Conservation (phyloP, 2,888 invertebrate species). For the Fabriciana adippe region DNA sequence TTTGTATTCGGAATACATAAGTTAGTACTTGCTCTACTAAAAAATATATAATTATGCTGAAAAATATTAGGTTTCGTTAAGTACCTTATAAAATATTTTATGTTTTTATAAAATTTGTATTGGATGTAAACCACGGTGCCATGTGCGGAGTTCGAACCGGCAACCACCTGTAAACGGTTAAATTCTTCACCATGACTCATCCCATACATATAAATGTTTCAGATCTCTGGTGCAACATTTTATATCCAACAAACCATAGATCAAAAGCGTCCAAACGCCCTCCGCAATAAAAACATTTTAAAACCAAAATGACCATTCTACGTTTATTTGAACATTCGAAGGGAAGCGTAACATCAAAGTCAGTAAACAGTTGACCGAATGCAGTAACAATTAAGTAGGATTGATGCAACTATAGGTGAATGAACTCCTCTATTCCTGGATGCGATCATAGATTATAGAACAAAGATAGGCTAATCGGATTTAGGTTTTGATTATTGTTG, state of each 20-base stretch:
- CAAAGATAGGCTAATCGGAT: not conserved
- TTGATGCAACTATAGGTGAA: slow-evolving; percentile 71
- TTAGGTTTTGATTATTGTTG: not conserved
- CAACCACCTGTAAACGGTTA: too few species aligned
- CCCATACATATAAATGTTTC: too few species aligned
- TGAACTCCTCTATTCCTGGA: slow-evolving; percentile 67
- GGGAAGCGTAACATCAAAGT: slow-evolving; percentile 36
- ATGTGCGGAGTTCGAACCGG: too few species aligned
- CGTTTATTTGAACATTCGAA: slow-evolving; percentile 23
- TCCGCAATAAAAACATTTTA: slow-evolving; percentile 20
- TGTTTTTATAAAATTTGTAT: too few species aligned
- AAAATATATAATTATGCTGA: too few species aligned
- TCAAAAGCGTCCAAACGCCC: slow-evolving; percentile 6
- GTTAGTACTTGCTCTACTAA: too few species aligned
- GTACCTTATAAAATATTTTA: too few species aligned
- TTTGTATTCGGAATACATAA: too few species aligned
- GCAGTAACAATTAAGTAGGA: slow-evolving; percentile 69
- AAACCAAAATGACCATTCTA: slow-evolving; percentile 1
- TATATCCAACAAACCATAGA: not conserved
- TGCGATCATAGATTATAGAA: slow-evolving; percentile 44
- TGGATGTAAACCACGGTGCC: too few species aligned
- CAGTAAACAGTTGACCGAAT: slow-evolving; percentile 41
- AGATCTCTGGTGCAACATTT: not conserved
- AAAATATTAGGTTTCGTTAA: too few species aligned
- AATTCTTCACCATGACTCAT: too few species aligned